phyloP scores from a whole-genome alignment of 2,888 invertebrate genomes.

The Dromius quadrimaculatus region DNA sequence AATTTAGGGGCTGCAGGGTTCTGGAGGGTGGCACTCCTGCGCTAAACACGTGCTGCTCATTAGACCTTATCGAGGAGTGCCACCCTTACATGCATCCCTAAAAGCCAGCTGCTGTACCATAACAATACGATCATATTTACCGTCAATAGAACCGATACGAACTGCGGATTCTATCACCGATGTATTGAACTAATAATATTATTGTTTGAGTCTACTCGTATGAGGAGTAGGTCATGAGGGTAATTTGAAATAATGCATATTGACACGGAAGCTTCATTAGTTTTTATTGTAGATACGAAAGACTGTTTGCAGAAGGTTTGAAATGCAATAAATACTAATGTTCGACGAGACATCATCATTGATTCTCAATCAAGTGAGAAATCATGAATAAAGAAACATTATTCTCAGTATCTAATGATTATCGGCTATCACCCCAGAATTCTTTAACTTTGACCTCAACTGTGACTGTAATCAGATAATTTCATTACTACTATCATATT shows the following conservation, averaged over 20 bases:
- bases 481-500: too few relatives aligned
- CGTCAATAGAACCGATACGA: not conserved
- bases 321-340: too few relatives aligned
- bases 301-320: too few relatives aligned
- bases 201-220: slow-evolving; percentile 16
- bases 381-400: too few relatives aligned
- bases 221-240: not conserved
- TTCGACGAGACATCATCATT: too few relatives aligned
- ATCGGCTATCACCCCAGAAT: too few relatives aligned
- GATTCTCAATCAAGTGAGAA: too few relatives aligned
- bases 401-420: too few relatives aligned
- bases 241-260: not conserved
- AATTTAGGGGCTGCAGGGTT: slow-evolving; percentile 5
- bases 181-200: slow-evolving; percentile 23
- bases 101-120: slow-evolving; percentile 12
- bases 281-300: too few relatives aligned
- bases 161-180: not conserved
- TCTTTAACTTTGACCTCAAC: too few relatives aligned
- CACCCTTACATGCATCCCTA: slow-evolving; percentile 8
- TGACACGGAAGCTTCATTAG: slow-evolving; percentile 20
- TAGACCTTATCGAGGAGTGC: not conserved
- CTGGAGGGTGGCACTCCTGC: slow-evolving; percentile 14
- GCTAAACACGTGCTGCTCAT: slow-evolving; percentile 31
- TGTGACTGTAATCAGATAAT: too few relatives aligned
- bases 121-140: slow-evolving; percentile 27